Base-by-base conservation (phyloP, 2,113 vertebrate species). In the Laterallus jamaicensis region DNA sequence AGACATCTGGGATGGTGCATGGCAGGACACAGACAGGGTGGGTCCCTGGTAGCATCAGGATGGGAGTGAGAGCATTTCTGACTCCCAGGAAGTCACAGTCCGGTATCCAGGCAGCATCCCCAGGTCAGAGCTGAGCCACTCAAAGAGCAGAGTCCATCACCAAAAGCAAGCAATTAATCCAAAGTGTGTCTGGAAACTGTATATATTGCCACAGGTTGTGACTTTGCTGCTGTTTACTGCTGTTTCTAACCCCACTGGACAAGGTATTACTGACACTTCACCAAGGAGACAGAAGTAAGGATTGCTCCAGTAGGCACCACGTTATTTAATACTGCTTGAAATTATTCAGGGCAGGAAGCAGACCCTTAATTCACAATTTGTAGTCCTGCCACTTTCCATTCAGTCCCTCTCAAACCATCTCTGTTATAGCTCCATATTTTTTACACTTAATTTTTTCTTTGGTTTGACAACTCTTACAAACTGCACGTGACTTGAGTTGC, bases 1-100 rank as follows among this genome's bases (percentile, higher is more conserved):
- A 44, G 22, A 32, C 6, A 12, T 31, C 24, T 16, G 4, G 2
- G 32, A 50, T 28, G 12, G n/a, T 12, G 13, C 0, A 0, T 31
- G 25, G 50, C 39, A 82, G 69, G 39, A 47, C 39, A 29, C 11
- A 31, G 28, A 20, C 80, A 67, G 47, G 56, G 13, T 63, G 54
- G 58, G 37, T 73, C 39, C 47, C 26, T 39, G 74, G 63, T 68
- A 83, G 40, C 71, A 63, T 37, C 1, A 42, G 13, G 35, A 58
- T 29, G 44, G 35, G 13, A 7, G 4, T 44, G 24, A 84, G 28
- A 69, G 39, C 71, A 68, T 16, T 35, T 13, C 6, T 52, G 37
- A 29, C 1, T 24, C 15, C 9, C 25, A 56, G 10, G 54, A 24
- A 90, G 7, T 22, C 22, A 60, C 35, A 52, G 0, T 2, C 20